Evolutionary conservation across 2,888 invertebrate species (phyloP), one percentile per base, ranked within the genome.

Genomic region (Spisula solida): DNA sequence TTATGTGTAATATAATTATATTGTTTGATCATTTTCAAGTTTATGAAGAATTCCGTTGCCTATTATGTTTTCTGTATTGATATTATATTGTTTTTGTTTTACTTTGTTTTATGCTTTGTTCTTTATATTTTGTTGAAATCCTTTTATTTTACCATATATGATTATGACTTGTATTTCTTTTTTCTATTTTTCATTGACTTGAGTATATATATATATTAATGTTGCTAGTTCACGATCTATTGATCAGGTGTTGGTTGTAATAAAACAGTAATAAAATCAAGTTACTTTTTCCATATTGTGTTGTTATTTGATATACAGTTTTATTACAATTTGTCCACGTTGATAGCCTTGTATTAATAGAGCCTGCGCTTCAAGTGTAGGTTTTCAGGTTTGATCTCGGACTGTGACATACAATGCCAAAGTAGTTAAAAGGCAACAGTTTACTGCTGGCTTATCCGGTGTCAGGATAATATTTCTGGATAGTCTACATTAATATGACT

Each of bases 241-340:
- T 66, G 82, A 82, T 82, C 82, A 66, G 82, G 82, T 82, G 82
- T 66, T 66, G 82, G 82, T 82, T 82, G 14, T 18, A 82, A 82
- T 60, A 82, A 34, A 82, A 66, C 41, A 60, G 34, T 41, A 41
- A 41, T 41, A 41, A 41, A 41, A 41, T 5, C 41, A 41, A 5
- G 41, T 56, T 56, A 82, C 25, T 51, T 81, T 80, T 55, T 25
- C n/a, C 25, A 47, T 18, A 29, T 18, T 81, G 25, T 81, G 55
- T 41, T 81, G 55, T 81, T 12, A 29, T 55, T 10, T 81, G 51
- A 51, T 51, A 51, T 14, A 51, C 51, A 4, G 51, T 51, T 41
- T 41, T 41, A 41, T 41, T 41, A n/a, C n/a, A n/a, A n/a, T n/a
- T n/a, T n/a, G n/a, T n/a, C n/a, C n/a, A n/a, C n/a, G n/a, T n/a